These are phyloP conservation scores for Pemphredon lugubris DNA, from an alignment of 2,888 invertebrate genomes.

Conservation along the genomic window DNA sequence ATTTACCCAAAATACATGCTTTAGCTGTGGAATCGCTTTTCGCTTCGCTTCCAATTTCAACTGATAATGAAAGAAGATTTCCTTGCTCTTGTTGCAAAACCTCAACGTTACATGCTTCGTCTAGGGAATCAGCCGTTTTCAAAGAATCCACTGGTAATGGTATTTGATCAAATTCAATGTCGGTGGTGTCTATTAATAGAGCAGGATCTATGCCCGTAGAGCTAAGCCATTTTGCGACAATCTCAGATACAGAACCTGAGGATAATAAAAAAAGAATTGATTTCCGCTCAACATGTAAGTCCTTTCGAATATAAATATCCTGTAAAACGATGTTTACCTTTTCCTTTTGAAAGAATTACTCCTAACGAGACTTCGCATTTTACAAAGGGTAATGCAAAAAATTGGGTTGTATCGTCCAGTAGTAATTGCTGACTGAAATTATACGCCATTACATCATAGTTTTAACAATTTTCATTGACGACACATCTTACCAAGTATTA, in stretches of 20 bases:
- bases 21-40: constrained; percentile 66
- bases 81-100: constrained; percentile 61
- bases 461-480: background rate
- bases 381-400: constrained; percentile 73
- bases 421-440: constrained; percentile 70
- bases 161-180: constrained; percentile 75
- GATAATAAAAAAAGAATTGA: constrained; percentile 1
- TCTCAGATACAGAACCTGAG: constrained; percentile 92
- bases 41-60: constrained; percentile 71
- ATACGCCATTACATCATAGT: constrained; percentile 7
- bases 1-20: constrained; percentile 69
- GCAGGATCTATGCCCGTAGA: constrained; percentile 87
- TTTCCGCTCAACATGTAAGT: background rate
- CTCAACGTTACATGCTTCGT: constrained; percentile 68
- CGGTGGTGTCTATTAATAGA: constrained; percentile 77
- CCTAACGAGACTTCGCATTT: constrained; percentile 76
- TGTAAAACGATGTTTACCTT: constrained; percentile 78
- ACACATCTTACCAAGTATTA: constrained; percentile 44
- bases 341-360: constrained; percentile 79
- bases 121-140: constrained; percentile 61
- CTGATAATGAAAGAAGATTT: constrained; percentile 55
- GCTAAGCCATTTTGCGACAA: constrained; percentile 93
- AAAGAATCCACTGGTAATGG: constrained; percentile 62
- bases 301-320: too few relatives aligned
- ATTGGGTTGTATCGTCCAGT: constrained; percentile 70